Conservation (phyloP, 2,888 invertebrate genomes). For the Lithophane ornitopus region DNA sequence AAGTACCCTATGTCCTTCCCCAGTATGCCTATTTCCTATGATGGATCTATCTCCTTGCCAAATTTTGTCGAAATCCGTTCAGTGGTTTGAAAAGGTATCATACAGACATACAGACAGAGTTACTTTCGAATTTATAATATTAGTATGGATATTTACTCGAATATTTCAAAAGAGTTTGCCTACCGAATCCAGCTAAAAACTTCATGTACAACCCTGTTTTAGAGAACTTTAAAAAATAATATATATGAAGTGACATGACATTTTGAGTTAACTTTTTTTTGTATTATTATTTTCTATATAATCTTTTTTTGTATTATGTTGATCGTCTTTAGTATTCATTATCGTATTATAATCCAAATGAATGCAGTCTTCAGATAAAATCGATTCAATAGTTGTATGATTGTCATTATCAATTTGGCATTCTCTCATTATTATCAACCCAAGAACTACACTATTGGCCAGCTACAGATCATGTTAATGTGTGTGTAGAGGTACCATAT, state of each 20-base stretch:
- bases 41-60: no score
- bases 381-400: neutral
- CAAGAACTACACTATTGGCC: neutral
- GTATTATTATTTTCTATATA: no score
- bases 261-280: conserved; percentile 14
- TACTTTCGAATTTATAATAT: no score
- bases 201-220: neutral
- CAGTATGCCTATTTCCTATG: no score
- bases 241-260: conserved; percentile 5
- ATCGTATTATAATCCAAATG: neutral
- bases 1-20: no score
- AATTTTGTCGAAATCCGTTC: no score
- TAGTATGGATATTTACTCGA: neutral
- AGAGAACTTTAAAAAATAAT: neutral
- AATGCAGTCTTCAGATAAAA: conserved; percentile 12
- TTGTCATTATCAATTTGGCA: neutral
- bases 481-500: no score
- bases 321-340: no score
- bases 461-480: neutral
- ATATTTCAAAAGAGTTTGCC: neutral
- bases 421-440: neutral
- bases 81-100: no score
- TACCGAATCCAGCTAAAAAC: neutral
- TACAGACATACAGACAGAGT: no score
- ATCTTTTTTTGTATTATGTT: no score